Percentiles rank a stretch among this genome's conserved stretches.
phyloP scores from a whole-genome alignment of 2,888 invertebrate genomes.

The Aphrophora alni region DNA sequence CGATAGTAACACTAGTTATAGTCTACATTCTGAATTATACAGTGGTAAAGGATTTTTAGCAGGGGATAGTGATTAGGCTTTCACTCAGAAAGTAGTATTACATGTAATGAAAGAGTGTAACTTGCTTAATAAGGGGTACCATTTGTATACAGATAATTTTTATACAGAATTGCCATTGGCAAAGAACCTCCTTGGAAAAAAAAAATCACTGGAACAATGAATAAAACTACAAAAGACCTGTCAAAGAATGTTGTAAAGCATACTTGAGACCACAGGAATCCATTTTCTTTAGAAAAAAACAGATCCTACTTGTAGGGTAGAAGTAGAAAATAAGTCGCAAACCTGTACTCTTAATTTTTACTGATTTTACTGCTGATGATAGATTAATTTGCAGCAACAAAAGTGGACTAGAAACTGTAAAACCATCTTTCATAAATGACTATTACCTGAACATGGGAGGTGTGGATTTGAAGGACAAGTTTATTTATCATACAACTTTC shows the following conservation, averaged over 20 bases:
- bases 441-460: background rate
- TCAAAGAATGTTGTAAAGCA: constrained; percentile 19
- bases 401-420: background rate
- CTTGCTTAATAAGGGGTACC: constrained; percentile 22
- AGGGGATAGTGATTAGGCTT: background rate
- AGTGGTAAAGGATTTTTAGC: constrained; percentile 23
- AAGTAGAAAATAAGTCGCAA: constrained; percentile 23
- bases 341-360: constrained; percentile 22
- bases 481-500: background rate
- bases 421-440: background rate
- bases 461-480: background rate
- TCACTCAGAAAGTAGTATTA: constrained; percentile 25
- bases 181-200: background rate
- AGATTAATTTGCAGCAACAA: background rate
- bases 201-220: constrained; percentile 29
- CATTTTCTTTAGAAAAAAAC: background rate
- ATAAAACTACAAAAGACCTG: constrained; percentile 29
- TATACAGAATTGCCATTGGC: constrained; percentile 24
- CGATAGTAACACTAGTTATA: constrained; percentile 21
- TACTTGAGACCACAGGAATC: background rate
- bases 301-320: constrained; percentile 25
- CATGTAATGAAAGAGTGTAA: constrained; percentile 14
- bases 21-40: constrained; percentile 11
- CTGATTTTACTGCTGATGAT: constrained; percentile 12
- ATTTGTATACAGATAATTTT: constrained; percentile 32